Evolutionary conservation across 1,140 invertebrate species (phyloP).

Genomic region (Drosophila sp.): DNA sequence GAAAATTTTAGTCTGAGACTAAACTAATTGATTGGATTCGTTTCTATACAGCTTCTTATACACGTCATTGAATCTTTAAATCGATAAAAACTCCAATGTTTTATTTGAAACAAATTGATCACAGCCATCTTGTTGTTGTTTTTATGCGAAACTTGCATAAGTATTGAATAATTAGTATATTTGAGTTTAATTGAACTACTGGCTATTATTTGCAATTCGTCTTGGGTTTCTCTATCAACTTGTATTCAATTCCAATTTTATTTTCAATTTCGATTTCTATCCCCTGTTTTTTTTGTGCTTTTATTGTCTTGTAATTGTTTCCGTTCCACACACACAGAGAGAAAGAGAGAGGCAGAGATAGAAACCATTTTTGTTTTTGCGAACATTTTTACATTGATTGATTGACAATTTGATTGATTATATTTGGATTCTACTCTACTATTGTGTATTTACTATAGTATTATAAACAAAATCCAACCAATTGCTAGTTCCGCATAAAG

Average conservation of each 20-base stretch:
- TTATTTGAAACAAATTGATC: too few species aligned
- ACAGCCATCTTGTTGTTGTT: too few species aligned
- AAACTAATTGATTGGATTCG: too few species aligned
- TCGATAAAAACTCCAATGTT: too few species aligned
- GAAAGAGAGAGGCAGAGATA: not conserved
- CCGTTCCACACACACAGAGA: constrained; percentile 23
- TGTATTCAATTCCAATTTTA: constrained; percentile 16
- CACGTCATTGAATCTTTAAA: too few species aligned
- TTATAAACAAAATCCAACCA: not conserved
- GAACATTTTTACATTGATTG: constrained; percentile 65
- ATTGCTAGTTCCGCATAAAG: not conserved
- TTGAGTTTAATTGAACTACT: not conserved
- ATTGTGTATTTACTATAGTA: not conserved
- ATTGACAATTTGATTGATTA: constrained; percentile 79
- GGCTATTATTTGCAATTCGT: constrained; percentile 4
- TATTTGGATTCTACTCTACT: constrained; percentile 24
- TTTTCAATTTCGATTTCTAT: constrained; percentile 6
- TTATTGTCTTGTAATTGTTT: constrained; percentile 60
- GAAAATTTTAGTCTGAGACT: too few species aligned
- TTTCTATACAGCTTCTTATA: too few species aligned
- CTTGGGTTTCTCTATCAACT: not conserved
- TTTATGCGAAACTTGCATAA: too few species aligned
- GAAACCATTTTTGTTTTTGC: constrained; percentile 37
- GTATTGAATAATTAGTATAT: not conserved
- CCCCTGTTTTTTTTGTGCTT: not conserved